Conservation (phyloP, 2,113 vertebrate species). For the Microtus pennsylvanicus region DNA sequence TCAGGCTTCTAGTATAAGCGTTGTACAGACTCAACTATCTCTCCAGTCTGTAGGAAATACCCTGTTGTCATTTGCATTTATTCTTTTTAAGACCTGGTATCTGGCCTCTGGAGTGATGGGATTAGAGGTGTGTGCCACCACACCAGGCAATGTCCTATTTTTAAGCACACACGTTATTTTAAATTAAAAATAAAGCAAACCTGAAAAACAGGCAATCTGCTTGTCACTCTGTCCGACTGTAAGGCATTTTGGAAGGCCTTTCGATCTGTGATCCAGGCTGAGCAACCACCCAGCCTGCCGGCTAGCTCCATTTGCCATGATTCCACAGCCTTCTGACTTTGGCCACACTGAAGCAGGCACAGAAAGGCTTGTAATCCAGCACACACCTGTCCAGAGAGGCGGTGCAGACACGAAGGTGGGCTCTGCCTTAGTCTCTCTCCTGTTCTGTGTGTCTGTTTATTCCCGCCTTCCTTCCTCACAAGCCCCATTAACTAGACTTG, state of each 20-base stretch:
- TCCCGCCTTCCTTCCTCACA: background rate
- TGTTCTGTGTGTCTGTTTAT: rapidly evolving
- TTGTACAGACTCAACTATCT: background rate
- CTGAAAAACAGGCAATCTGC: background rate
- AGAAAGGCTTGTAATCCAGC: too few species aligned
- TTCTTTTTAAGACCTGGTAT: background rate
- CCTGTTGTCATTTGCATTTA: too few species aligned
- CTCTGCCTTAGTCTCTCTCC: background rate
- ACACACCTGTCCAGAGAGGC: rapidly evolving
- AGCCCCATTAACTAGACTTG: background rate
- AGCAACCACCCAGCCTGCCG: background rate
- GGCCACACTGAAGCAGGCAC: rapidly evolving
- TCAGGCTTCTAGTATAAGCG: too few species aligned
- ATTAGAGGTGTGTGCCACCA: background rate
- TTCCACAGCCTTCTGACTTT: background rate
- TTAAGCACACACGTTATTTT: background rate
- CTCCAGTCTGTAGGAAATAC: background rate
- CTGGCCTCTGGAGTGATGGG: background rate
- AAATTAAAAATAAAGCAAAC: background rate
- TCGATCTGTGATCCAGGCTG: rapidly evolving
- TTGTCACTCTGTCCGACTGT: background rate
- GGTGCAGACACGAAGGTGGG: rapidly evolving
- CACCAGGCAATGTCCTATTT: background rate
- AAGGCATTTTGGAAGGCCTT: background rate
- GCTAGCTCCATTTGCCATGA: background rate